These are phyloP conservation scores for Pterobdella sp. DNA, from an alignment of 2,888 invertebrate genomes.

Conservation along the genomic window DNA sequence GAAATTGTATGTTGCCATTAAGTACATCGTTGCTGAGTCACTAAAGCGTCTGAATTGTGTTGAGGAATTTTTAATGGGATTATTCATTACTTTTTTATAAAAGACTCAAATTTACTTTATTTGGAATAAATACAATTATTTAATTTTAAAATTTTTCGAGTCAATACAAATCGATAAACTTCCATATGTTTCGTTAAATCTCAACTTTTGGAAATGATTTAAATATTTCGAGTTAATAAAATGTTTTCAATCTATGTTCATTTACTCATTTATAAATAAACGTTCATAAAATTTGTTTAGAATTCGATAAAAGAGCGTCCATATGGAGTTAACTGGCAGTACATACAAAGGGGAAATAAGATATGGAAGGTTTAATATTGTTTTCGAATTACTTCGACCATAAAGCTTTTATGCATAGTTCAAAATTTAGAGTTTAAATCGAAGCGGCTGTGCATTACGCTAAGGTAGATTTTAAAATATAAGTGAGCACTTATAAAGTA, in stretches of 20 bases:
- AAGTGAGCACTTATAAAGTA: too few relatives aligned
- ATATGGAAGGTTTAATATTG: constrained; percentile 2
- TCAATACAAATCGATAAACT: too few relatives aligned
- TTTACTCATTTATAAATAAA: background rate
- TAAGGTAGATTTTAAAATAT: too few relatives aligned
- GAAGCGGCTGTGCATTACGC: too few relatives aligned
- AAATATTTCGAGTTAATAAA: background rate
- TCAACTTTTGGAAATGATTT: too few relatives aligned
- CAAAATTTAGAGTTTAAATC: too few relatives aligned
- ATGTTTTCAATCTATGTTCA: background rate
- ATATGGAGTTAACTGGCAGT: background rate
- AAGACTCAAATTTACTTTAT: too few relatives aligned
- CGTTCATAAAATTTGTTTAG: background rate
- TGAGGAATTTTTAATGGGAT: background rate
- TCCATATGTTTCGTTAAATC: too few relatives aligned
- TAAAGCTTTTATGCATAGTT: too few relatives aligned
- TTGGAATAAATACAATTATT: too few relatives aligned
- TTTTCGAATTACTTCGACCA: too few relatives aligned
- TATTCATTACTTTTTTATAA: background rate
- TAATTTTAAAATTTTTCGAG: too few relatives aligned
- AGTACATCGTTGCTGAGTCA: background rate
- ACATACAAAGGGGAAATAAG: background rate
- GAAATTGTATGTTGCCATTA: background rate
- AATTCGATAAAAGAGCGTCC: background rate
- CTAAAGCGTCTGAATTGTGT: background rate